A percentile compares a stretch with the other conserved stretches of the same genome.
phyloP scores from a whole-genome alignment of 2,888 invertebrate genomes.

The Poecilus cupreus region DNA sequence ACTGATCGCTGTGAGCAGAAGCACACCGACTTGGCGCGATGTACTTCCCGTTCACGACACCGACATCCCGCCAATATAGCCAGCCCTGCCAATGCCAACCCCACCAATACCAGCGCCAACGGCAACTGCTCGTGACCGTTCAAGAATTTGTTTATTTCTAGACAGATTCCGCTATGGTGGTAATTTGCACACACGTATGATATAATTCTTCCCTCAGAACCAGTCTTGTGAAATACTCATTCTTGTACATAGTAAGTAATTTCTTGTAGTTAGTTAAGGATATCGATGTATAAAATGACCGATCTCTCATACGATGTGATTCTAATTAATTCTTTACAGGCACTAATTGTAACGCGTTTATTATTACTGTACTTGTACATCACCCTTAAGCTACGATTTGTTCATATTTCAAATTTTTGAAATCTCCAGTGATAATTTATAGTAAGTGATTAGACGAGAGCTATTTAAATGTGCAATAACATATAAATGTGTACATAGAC shows the following conservation, averaged over 20 bases:
- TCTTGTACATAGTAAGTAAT: slow-evolving; percentile 66
- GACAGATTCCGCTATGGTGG: slow-evolving; percentile 72
- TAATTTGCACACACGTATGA: slow-evolving; percentile 59
- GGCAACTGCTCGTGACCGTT: slow-evolving; percentile 70
- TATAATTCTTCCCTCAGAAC: slow-evolving; percentile 58
- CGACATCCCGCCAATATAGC: too few species aligned
- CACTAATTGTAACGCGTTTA: slow-evolving; percentile 56
- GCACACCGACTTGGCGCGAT: slow-evolving; percentile 83
- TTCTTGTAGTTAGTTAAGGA: slow-evolving; percentile 59
- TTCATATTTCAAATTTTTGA: slow-evolving; percentile 55
- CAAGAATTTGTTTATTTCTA: slow-evolving; percentile 67
- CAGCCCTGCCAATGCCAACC: too few species aligned
- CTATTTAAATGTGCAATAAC: slow-evolving; percentile 73
- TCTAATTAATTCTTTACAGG: slow-evolving; percentile 60
- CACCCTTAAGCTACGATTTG: slow-evolving; percentile 51
- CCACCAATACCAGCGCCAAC: neutral
- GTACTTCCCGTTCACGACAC: slow-evolving; percentile 85
- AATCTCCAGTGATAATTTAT: slow-evolving; percentile 57
- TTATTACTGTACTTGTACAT: slow-evolving; percentile 54
- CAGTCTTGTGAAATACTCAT: slow-evolving; percentile 65
- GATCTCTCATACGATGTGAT: slow-evolving; percentile 71
- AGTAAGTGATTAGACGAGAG: slow-evolving; percentile 54
- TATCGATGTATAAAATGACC: slow-evolving; percentile 66
- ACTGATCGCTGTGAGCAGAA: slow-evolving; percentile 83
- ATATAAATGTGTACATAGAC: slow-evolving; percentile 54